Conservation (phyloP, 2,888 invertebrate genomes). For the Amblyjoppa fuscipennis region DNA sequence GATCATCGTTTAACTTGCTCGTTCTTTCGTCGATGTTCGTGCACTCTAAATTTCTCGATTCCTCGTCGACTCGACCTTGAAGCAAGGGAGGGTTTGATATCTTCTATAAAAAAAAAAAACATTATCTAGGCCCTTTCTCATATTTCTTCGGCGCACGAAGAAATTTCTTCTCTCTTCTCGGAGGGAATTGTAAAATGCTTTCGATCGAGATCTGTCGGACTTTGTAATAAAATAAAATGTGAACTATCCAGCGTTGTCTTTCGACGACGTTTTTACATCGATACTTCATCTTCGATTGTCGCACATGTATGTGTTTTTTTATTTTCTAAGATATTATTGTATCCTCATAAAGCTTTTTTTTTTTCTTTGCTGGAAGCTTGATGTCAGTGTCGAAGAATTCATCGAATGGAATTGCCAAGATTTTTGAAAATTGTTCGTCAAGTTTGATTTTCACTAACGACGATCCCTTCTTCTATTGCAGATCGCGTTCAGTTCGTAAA, state of each 20-base stretch:
- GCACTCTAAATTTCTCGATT: background rate
- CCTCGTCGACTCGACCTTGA: background rate
- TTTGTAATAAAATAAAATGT: constrained; percentile 32
- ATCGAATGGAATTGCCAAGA: constrained; percentile 29
- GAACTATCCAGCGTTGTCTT: constrained; percentile 27
- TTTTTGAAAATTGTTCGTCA: constrained; percentile 25
- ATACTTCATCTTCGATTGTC: background rate
- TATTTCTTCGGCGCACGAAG: constrained; percentile 3
- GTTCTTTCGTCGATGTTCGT: constrained; percentile 23
- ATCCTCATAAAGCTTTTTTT: background rate
- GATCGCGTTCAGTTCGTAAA: constrained; percentile 41
- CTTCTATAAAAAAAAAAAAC: background rate
- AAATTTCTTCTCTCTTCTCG: background rate
- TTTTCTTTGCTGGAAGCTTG: constrained; percentile 20
- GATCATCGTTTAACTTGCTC: constrained; percentile 17
- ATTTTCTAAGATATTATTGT: background rate
- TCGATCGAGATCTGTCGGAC: constrained; percentile 13
- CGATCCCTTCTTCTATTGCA: constrained; percentile 58
- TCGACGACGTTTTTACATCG: background rate
- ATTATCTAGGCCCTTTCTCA: background rate
- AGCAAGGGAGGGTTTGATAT: constrained; percentile 22
- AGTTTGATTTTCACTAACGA: constrained; percentile 39
- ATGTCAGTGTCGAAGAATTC: background rate
- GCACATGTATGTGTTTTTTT: background rate
- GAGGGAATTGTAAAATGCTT: constrained; percentile 27